Evolutionary conservation across 2,797 vertebrate species (phyloP).

Genomic region (Micrastur ruficollis): DNA sequence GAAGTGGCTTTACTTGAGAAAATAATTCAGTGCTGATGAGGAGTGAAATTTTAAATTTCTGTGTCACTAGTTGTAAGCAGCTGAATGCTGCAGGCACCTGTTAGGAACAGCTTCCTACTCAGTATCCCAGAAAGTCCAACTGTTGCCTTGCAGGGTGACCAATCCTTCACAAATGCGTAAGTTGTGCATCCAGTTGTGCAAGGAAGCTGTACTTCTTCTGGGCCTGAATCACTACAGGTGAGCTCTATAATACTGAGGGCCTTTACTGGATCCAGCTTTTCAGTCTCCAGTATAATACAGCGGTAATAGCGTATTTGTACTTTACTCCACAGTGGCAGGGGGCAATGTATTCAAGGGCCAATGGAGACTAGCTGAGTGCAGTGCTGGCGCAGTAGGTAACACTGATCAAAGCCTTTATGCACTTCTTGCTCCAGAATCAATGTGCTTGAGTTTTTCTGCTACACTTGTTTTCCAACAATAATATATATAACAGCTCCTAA

Average conservation of each 20-base stretch:
- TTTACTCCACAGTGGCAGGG: not conserved
- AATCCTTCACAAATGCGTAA: not conserved
- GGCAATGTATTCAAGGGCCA: not conserved
- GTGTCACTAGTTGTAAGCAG: not conserved
- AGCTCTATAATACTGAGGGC: not conserved
- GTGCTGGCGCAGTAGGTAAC: not conserved
- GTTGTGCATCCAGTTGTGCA: not conserved
- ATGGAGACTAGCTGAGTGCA: not conserved
- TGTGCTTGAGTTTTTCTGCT: not conserved
- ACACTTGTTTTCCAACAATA: not conserved
- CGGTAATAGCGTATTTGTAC: accelerated
- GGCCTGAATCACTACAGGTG: not conserved
- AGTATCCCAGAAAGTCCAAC: accelerated
- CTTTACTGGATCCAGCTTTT: not conserved
- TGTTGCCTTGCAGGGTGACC: not conserved
- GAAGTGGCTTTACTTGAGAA: not conserved
- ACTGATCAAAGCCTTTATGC: not conserved
- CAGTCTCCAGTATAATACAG: not conserved
- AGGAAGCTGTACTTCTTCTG: not conserved
- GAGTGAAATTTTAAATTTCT: not conserved
- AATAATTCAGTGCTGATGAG: not conserved
- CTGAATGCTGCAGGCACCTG: not conserved
- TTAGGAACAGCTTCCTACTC: not conserved
- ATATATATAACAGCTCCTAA: not conserved
- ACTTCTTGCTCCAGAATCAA: not conserved